Percentiles rank a stretch among this genome's conserved stretches.
phyloP scores from a whole-genome alignment of 1,140 invertebrate genomes.

The Octopus bimaculoides region DNA sequence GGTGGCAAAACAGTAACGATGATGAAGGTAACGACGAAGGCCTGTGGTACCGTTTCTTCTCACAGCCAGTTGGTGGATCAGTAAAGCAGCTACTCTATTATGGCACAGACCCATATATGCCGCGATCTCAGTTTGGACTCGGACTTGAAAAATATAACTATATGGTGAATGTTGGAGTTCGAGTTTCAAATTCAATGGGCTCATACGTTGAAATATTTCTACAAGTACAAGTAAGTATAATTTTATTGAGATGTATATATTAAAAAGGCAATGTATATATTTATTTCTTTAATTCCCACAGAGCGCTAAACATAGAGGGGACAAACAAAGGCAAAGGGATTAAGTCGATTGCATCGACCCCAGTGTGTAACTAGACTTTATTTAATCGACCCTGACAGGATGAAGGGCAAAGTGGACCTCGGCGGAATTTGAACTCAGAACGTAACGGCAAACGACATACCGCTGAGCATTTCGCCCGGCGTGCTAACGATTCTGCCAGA shows the following conservation, averaged over 20 bases:
- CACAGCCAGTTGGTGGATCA: slow-evolving; percentile 23
- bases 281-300: background rate
- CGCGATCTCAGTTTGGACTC: slow-evolving; percentile 32
- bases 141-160: slow-evolving; percentile 28
- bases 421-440: too few relatives aligned
- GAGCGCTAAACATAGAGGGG: too few relatives aligned
- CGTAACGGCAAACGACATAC: too few relatives aligned
- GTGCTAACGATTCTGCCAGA: too few relatives aligned
- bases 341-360: too few relatives aligned
- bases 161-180: slow-evolving; percentile 34
- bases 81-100: slow-evolving; percentile 39
- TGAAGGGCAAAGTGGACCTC: too few relatives aligned
- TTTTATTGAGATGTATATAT: too few relatives aligned
- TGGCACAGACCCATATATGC: slow-evolving; percentile 40
- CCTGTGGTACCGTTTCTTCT: slow-evolving; percentile 41
- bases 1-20: slow-evolving; percentile 41
- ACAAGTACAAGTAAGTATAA: slow-evolving; percentile 28
- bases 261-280: too few relatives aligned
- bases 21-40: slow-evolving; percentile 24
- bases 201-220: slow-evolving; percentile 37
- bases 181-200: slow-evolving; percentile 41
- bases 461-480: too few relatives aligned
- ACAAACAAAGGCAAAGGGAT: too few relatives aligned
- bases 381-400: too few relatives aligned
- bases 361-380: too few relatives aligned